phyloP scores from a whole-genome alignment of 2,888 invertebrate species.

The Ennomos erosarius region DNA sequence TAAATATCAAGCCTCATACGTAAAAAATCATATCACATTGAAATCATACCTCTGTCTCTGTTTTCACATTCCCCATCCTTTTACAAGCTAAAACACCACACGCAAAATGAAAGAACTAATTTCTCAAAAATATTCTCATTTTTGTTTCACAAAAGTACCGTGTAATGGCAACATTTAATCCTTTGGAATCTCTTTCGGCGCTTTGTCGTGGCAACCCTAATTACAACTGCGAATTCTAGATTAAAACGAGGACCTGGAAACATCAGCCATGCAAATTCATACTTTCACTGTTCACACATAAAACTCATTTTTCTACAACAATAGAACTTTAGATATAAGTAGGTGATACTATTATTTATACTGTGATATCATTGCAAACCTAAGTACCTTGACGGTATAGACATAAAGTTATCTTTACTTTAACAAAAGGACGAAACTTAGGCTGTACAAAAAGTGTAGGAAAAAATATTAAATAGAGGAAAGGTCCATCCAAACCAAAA shows the following conservation, averaged over 20 bases:
- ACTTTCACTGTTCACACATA: constrained; percentile 19
- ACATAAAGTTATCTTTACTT: too few species aligned
- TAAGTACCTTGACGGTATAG: too few species aligned
- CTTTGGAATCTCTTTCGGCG: constrained; percentile 64
- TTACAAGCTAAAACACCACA: background rate
- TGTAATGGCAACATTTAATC: constrained; percentile 77
- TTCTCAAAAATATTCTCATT: constrained; percentile 36
- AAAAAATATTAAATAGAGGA: too few species aligned
- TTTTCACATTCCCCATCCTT: too few species aligned
- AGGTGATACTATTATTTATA: too few species aligned
- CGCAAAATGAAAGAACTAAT: constrained; percentile 31
- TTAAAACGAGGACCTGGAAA: constrained; percentile 64
- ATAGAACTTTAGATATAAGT: constrained; percentile 11
- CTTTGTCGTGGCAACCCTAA: constrained; percentile 67
- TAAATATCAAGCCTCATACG: too few species aligned
- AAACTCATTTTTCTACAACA: constrained; percentile 14
- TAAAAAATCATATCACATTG: too few species aligned
- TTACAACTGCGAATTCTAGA: constrained; percentile 71
- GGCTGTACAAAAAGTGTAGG: too few species aligned
- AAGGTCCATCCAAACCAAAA: too few species aligned
- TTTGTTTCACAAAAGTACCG: constrained; percentile 49
- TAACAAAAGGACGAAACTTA: too few species aligned
- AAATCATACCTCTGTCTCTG: too few species aligned
- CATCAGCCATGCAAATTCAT: constrained; percentile 11
- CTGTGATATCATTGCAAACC: too few species aligned